Base-by-base conservation (phyloP, 2,113 vertebrate species). In the Panthera tigris region DNA sequence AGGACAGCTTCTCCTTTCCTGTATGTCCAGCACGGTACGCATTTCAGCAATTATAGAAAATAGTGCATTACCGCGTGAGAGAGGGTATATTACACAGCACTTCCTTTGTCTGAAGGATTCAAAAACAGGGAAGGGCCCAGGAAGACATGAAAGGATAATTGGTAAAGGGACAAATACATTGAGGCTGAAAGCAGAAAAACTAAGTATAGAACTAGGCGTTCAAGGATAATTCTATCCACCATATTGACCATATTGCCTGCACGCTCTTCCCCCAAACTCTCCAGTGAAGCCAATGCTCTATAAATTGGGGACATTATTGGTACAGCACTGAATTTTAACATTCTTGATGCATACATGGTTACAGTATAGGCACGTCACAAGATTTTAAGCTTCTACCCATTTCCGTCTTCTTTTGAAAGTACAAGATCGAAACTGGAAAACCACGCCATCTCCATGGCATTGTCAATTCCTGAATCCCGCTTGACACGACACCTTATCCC, bases 371-470 rank as follows among this genome's bases (percentile, higher is more conserved):
- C 33, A 69, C 41, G 69, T 84, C 61, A 61, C 66, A 31, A 82
- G 55, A 88, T 36, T 86, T 94, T 91, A 84, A 50, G 41, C 36
- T 91, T 84, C 71, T 63, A 21, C 15, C 33, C 16, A 78, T 73
- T 97, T 96, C 36, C 21, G 5, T 83, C 39, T 78, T 83, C 68
- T 91, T 95, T 66, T 82, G 50, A 76, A 91, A 95, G 4, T 63
- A 45, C 0, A 89, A 39, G 12, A 94, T 45, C 52, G 69, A 95
- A 63, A 85, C 29, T 61, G 3, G 41, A 82, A 92, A 92, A 83
- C 48, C 6, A 33, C 57, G 81, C 79, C 45, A 90, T 88, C n/a
- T 36, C 73, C 39, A 29, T 63, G 27, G 86, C 18, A 41, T n/a
- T n/a, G 31, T 52, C 11, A 45, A 18, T 81, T 91, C 55, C 73